Base-by-base conservation (phyloP, 2,113 vertebrate species). In the Lampris megalopsis region DNA sequence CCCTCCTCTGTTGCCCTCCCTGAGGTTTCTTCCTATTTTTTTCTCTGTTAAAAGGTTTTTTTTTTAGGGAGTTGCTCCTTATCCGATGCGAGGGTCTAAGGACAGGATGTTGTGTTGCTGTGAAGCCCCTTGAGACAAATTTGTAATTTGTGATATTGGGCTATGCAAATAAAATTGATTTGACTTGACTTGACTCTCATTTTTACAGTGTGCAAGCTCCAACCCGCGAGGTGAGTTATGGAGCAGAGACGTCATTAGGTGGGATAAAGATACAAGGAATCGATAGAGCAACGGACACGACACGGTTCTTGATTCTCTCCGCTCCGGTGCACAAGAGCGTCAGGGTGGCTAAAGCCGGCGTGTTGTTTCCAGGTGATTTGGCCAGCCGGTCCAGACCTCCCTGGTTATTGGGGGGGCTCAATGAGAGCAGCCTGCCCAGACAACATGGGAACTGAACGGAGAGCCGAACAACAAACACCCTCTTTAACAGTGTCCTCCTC, bases 291-390 rank as follows among this genome's bases (percentile, higher is more conserved):
- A 84, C 82, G 86, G 87, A 86, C 88, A 83, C 83, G 80, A 54
- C 38, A 53, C 74, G 57, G 75, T 74, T 76, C 79, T 81, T 87
- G 79, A 84, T 89, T 81, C 84, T 90, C 82, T 88, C 75, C 77
- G 72, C 80, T 87, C 80, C 85, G 63, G 83, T 84, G 88, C 86
- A 86, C 89, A 85, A 50, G 81, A 93, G 85, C 87, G 82, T 73
- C 75, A 11, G 74, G 63, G 67, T 62, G 72, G 76, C 42, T 80
- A 64, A 81, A 85, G 63, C 80, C 50, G 47, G 72, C 68, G 52
- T 82, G 77, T 82, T 78, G 88, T 89, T 93, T 91, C 86, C 90
- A 91, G 92, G 88, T 92, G 92, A 91, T 72, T 75, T 86, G 70
- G 70, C 69, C 71, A 62, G 79, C 61, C 67, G 5, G 45, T 73